These are phyloP conservation scores for Phlogophora meticulosa DNA, from an alignment of 2,888 invertebrate genomes.

Conservation along the genomic window DNA sequence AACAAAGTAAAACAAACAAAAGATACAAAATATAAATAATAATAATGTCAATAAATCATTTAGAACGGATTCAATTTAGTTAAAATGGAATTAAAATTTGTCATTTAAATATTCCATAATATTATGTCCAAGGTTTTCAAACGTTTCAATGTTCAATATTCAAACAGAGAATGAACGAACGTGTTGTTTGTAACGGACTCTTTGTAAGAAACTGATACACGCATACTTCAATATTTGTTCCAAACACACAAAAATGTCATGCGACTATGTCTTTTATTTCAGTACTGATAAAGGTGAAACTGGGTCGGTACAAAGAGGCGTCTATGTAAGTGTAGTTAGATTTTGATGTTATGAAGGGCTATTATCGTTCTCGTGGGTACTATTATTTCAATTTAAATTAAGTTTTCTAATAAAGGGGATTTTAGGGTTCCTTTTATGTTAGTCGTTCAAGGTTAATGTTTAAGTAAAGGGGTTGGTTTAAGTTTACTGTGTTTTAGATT, in stretches of 20 bases:
- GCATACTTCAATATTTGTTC: background rate
- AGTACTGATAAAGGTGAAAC: slow-evolving; percentile 1
- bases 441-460: slow-evolving; percentile 48
- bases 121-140: too few species aligned
- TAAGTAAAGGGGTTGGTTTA: slow-evolving; percentile 1
- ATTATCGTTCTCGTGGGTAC: slow-evolving; percentile 55
- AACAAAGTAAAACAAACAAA: too few species aligned
- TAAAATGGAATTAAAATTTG: too few species aligned
- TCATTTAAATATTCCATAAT: too few species aligned
- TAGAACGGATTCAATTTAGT: too few species aligned
- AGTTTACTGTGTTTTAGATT: background rate
- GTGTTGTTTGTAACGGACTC: slow-evolving; percentile 21
- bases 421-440: slow-evolving; percentile 23
- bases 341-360: slow-evolving; percentile 40
- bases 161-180: slow-evolving; percentile 30
- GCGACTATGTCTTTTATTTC: background rate
- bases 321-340: slow-evolving; percentile 23
- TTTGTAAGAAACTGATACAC: slow-evolving; percentile 27
- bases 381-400: slow-evolving; percentile 55
- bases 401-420: slow-evolving; percentile 47
- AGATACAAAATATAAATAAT: too few species aligned
- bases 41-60: too few species aligned
- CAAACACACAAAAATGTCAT: background rate
- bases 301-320: background rate
- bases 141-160: slow-evolving; percentile 19